Percentiles rank a stretch among this genome's conserved stretches.
phyloP scores from a whole-genome alignment of 2,113 vertebrate genomes.

The Apteryx owenii region DNA sequence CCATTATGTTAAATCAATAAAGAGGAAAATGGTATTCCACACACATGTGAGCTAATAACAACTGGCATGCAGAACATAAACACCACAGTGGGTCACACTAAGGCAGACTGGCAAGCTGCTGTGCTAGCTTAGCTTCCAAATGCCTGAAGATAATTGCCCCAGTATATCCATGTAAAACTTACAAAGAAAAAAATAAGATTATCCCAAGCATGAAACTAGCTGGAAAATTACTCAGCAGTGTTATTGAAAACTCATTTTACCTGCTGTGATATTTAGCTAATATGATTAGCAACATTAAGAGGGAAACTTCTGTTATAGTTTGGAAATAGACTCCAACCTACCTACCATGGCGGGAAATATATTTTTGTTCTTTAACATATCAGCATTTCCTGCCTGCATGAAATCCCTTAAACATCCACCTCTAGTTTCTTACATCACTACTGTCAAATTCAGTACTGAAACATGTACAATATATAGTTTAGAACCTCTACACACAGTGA shows the following conservation, averaged over 20 bases:
- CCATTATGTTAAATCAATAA: conserved; percentile 62
- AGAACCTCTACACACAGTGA: background rate
- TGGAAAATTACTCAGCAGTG: conserved; percentile 60
- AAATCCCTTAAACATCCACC: conserved; percentile 15
- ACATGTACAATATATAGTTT: background rate
- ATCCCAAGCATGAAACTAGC: conserved; percentile 50
- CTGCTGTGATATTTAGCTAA: conserved; percentile 53
- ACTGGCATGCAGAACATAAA: conserved; percentile 73
- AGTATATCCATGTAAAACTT: conserved; percentile 57
- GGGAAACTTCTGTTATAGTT: background rate
- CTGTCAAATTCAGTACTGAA: background rate
- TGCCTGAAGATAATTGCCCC: conserved; percentile 53
- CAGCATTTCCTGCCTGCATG: background rate
- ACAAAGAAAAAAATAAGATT: conserved; percentile 67
- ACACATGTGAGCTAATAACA: conserved; percentile 70
- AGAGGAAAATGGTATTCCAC: conserved; percentile 62
- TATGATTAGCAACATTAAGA: conserved; percentile 58
- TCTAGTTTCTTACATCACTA: background rate
- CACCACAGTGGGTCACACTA: conserved; percentile 55
- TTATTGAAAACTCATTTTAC: conserved; percentile 65
- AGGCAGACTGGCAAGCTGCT: conserved; percentile 55
- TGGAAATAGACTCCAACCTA: conserved; percentile 11
- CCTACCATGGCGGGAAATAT: background rate
- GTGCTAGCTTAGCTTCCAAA: conserved; percentile 67
- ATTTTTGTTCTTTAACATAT: conserved; percentile 15